These are phyloP conservation scores for Polydesmus complanatus DNA, from an alignment of 2,888 invertebrate species.

Conservation along the genomic window DNA sequence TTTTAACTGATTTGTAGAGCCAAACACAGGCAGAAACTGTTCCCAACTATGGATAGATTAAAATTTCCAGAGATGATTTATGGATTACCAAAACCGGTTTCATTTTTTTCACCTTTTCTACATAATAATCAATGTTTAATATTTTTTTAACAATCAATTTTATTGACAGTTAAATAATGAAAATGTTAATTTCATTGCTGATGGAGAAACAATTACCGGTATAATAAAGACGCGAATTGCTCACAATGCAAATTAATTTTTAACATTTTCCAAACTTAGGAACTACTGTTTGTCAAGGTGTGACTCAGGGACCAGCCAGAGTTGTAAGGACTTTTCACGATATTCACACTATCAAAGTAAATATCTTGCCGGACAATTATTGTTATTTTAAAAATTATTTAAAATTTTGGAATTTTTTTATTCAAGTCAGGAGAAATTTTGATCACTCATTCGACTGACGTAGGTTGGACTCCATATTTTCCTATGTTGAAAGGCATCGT, in stretches of 20 bases:
- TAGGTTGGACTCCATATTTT: conserved; percentile 75
- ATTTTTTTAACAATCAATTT: background rate
- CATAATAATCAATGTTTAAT: too few relatives aligned
- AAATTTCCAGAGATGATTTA: conserved; percentile 19
- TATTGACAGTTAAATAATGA: background rate
- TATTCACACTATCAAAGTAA: conserved; percentile 36
- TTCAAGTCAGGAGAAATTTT: conserved; percentile 57
- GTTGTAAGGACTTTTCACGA: conserved; percentile 53
- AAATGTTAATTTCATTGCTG: background rate
- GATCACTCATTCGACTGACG: conserved; percentile 60
- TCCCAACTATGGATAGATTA: conserved; percentile 15
- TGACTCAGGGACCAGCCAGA: conserved; percentile 51
- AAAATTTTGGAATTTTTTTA: too few relatives aligned
- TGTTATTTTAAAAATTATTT: too few relatives aligned
- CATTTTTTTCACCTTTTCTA: conserved; percentile 53
- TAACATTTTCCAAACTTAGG: too few relatives aligned
- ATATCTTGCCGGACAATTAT: too few relatives aligned
- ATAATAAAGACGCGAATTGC: too few relatives aligned
- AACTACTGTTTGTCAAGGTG: conserved; percentile 56
- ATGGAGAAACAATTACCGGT: background rate
- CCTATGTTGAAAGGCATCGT: conserved; percentile 61
- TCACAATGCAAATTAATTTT: too few relatives aligned
- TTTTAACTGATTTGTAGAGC: conserved; percentile 14
- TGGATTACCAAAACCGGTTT: conserved; percentile 20
- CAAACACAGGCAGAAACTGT: conserved; percentile 11